phyloP scores from a whole-genome alignment of 2,113 vertebrate species.

The Galbula dea region DNA sequence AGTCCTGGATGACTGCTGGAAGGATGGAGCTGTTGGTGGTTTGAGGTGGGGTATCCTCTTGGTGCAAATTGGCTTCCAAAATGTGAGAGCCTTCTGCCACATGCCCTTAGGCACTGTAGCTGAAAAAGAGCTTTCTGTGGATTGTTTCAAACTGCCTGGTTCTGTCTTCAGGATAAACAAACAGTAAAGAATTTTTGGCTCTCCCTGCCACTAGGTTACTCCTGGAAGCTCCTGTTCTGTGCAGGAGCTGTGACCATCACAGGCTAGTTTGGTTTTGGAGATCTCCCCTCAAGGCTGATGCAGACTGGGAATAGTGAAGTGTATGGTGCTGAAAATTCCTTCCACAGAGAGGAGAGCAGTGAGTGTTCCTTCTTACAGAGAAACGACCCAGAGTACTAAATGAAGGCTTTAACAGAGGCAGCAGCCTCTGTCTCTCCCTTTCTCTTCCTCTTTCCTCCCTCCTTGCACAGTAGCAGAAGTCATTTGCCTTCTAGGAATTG shows the following conservation, averaged over 20 bases:
- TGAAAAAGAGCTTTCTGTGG: not conserved
- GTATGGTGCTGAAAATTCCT: not conserved
- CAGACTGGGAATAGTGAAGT: not conserved
- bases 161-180: not conserved
- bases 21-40: not conserved
- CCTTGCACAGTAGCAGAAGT: not conserved
- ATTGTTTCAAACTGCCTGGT: not conserved
- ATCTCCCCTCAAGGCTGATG: not conserved
- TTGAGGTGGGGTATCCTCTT: not conserved
- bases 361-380: not conserved
- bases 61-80: not conserved
- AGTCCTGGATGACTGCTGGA: not conserved
- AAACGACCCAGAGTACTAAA: not conserved
- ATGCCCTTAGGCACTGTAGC: not conserved
- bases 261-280: not conserved
- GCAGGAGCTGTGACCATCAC: not conserved
- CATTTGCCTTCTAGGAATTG: slow-evolving; percentile 64
- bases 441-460: not conserved
- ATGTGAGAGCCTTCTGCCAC: not conserved
- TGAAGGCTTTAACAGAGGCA: not conserved
- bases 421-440: not conserved
- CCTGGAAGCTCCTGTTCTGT: not conserved
- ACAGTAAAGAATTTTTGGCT: not conserved
- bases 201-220: not conserved
- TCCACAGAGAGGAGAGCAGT: not conserved